A percentile compares a stretch with the other conserved stretches of the same genome.
These are phyloP conservation scores for Scotopteryx bipunctaria DNA, from an alignment of 2,888 invertebrate species.

Conservation along the genomic window DNA sequence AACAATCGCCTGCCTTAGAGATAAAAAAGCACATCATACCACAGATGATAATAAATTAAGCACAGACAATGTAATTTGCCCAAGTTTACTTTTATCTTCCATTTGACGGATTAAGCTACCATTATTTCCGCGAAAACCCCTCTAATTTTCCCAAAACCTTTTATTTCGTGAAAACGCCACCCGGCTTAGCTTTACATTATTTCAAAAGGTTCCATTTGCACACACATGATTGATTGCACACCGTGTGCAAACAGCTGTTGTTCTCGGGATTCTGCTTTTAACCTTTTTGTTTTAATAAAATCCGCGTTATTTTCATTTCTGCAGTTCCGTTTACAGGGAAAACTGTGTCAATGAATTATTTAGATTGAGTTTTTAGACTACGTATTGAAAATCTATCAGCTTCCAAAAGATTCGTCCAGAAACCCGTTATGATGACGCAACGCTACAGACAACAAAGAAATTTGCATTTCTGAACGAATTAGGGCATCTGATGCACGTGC, in stretches of 20 bases:
- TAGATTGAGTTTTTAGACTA: too few species aligned
- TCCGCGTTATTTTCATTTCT: neutral
- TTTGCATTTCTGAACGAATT: conserved; percentile 73
- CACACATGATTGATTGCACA: conserved; percentile 28
- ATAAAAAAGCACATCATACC: too few species aligned
- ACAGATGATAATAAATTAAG: too few species aligned
- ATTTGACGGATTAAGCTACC: too few species aligned
- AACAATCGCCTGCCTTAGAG: too few species aligned
- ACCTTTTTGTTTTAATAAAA: conserved; percentile 1
- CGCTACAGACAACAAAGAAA: conserved; percentile 73
- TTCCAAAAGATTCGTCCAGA: conserved; percentile 41
- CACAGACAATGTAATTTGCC: too few species aligned
- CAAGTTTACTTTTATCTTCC: too few species aligned
- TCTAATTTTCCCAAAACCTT: neutral
- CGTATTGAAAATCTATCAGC: conserved; percentile 14
- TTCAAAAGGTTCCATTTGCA: conserved; percentile 18
- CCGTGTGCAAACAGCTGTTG: conserved; percentile 19
- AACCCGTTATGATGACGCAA: conserved; percentile 69
- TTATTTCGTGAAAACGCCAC: conserved; percentile 5
- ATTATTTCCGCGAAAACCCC: neutral
- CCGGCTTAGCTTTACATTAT: conserved; percentile 22
- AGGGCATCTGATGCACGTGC: conserved; percentile 37
- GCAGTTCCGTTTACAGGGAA: too few species aligned
- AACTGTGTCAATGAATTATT: too few species aligned
- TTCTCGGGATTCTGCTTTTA: conserved; percentile 2